Evolutionary conservation across 2,888 invertebrate genomes (phyloP).

Genomic region (Phyto melanocephala): DNA sequence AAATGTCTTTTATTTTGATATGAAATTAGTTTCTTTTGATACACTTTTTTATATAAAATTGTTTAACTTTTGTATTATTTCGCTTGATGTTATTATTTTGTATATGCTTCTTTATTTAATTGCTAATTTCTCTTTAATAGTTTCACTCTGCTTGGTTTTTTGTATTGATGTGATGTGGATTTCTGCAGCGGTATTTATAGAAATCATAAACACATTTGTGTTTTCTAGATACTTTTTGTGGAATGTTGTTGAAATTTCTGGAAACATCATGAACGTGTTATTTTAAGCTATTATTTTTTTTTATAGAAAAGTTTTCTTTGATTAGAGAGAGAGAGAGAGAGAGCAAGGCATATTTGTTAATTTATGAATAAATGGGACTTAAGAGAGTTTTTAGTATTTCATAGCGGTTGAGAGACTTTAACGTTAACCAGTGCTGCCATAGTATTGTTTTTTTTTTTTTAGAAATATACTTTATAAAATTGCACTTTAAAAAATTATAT

Average conservation of each 20-base stretch:
- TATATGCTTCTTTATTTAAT: neutral
- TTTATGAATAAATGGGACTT: no score
- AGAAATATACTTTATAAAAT: no score
- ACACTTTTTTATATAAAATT: neutral
- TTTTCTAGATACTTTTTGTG: constrained; percentile 53
- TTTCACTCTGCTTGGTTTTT: constrained; percentile 41
- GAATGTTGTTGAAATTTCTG: constrained; percentile 45
- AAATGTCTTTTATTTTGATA: constrained; percentile 67
- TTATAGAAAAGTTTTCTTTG: no score
- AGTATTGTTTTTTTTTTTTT: no score
- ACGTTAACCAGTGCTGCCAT: no score
- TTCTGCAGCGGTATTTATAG: constrained; percentile 56
- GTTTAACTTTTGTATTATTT: no score
- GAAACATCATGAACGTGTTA: neutral
- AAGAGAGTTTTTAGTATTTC: no score
- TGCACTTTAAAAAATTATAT: no score
- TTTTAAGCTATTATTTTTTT: neutral
- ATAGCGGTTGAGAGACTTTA: no score
- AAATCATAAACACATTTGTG: constrained; percentile 24
- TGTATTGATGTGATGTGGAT: constrained; percentile 50
- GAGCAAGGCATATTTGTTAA: no score
- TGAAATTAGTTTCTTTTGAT: neutral
- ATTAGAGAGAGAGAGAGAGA: no score
- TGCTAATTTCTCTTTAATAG: constrained; percentile 20
- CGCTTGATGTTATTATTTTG: neutral